phyloP scores from a whole-genome alignment of 92 coral and sea anemone genomes.

The Actinernus sp. region DNA sequence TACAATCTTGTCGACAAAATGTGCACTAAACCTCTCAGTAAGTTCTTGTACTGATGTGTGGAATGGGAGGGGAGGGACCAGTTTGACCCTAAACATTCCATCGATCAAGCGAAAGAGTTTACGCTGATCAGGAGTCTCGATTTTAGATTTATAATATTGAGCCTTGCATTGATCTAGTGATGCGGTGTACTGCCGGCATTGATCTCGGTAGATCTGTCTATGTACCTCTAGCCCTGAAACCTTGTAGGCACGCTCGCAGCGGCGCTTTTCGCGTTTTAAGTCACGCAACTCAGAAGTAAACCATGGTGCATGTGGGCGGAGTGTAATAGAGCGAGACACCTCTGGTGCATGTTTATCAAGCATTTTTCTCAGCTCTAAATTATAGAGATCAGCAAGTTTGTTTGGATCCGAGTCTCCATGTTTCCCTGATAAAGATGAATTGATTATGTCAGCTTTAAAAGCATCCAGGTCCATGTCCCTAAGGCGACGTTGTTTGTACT shows the following conservation, averaged over 20 bases:
- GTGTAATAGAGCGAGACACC: too few relatives aligned
- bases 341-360: too few relatives aligned
- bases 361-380: slow-evolving; percentile 5
- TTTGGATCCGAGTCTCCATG: slow-evolving; percentile 9
- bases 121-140: slow-evolving; percentile 19
- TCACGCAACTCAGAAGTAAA: too few relatives aligned
- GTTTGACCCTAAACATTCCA: slow-evolving; percentile 7
- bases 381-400: slow-evolving; percentile 24
- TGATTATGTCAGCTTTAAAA: slow-evolving; percentile 11
- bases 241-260: too few relatives aligned
- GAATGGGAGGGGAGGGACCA: slow-evolving; percentile 20
- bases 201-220: slow-evolving; percentile 17
- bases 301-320: too few relatives aligned
- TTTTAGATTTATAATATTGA: slow-evolving; percentile 18
- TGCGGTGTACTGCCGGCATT: slow-evolving; percentile 21
- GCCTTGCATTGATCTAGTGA: too few relatives aligned
- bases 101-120: slow-evolving; percentile 18
- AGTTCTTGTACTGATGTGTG: slow-evolving; percentile 10
- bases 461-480: slow-evolving; percentile 33
- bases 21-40: slow-evolving; percentile 8
- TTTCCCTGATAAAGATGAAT: not conserved
- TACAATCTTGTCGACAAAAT: too few relatives aligned
- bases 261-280: too few relatives aligned
- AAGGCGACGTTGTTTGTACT: slow-evolving; percentile 1
- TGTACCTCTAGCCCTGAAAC: slow-evolving; percentile 49